Conservation (phyloP, 2,888 invertebrate genomes). For the Cataglyphis albicans region DNA sequence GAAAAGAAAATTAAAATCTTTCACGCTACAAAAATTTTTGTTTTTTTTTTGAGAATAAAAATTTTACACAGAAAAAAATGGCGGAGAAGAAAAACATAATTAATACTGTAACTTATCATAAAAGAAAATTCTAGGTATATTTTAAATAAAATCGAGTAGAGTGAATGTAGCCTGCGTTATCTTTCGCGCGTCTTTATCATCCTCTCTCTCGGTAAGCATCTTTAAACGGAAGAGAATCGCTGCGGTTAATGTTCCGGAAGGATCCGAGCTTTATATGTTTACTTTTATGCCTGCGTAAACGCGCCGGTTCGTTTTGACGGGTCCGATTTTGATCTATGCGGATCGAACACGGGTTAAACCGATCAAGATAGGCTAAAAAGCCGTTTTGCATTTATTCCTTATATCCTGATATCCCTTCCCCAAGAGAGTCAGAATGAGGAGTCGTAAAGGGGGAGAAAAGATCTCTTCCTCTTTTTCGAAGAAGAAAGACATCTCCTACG, state of each 20-base stretch:
- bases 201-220: background rate
- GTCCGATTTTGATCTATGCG: conserved; percentile 81
- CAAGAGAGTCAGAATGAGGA: conserved; percentile 48
- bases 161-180: conserved; percentile 21
- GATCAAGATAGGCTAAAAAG: conserved; percentile 85
- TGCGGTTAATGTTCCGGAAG: conserved; percentile 82
- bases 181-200: conserved; percentile 27
- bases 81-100: background rate
- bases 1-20: background rate
- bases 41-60: background rate
- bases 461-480: conserved; percentile 40
- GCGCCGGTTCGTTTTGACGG: conserved; percentile 56
- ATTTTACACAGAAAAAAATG: background rate
- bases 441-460: conserved; percentile 78
- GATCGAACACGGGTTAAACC: conserved; percentile 82
- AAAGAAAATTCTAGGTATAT: background rate
- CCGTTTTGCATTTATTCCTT: conserved; percentile 81
- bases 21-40: background rate
- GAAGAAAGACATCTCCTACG: conserved; percentile 62
- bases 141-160: conserved; percentile 8
- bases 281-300: conserved; percentile 84
- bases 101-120: background rate
- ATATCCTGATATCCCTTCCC: conserved; percentile 63
- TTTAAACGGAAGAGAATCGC: conserved; percentile 30
- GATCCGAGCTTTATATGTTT: conserved; percentile 83